A percentile compares a stretch with the other conserved stretches of the same genome.
Evolutionary conservation across 2,113 vertebrate genomes (phyloP).

Genomic region (Protobothrops mucrosquamatus): DNA sequence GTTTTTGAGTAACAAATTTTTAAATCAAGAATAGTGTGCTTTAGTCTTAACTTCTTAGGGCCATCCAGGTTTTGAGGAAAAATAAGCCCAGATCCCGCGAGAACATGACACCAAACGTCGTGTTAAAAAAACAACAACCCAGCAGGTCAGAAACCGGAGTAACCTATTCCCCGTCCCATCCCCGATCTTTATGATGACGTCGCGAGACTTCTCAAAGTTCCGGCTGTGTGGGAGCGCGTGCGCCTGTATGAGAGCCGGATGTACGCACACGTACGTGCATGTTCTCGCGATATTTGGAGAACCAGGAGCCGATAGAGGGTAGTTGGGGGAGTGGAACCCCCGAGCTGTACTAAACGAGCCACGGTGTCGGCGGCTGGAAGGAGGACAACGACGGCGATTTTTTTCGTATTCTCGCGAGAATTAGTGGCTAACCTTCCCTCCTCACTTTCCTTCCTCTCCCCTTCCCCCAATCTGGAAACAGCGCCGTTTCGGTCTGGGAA

Average conservation of each 20-base stretch:
- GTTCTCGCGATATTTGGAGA: constrained; percentile 51
- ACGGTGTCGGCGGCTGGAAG: neutral
- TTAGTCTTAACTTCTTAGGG: neutral
- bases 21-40: neutral
- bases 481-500: constrained; percentile 72
- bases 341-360: neutral
- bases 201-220: neutral
- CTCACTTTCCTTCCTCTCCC: neutral
- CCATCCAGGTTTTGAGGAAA: neutral
- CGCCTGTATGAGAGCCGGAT: neutral
- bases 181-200: too few relatives aligned
- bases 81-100: neutral
- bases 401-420: constrained; percentile 31
- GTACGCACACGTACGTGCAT: neutral
- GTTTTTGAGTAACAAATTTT: neutral
- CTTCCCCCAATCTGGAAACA: constrained; percentile 15
- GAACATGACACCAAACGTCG: neutral
- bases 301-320: neutral
- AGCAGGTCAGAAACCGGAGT: fast-evolving
- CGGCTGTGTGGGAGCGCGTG: neutral
- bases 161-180: too few relatives aligned
- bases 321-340: neutral
- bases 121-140: neutral
- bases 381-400: neutral
- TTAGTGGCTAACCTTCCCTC: constrained; percentile 24